These are phyloP conservation scores for Popillia japonica DNA, from an alignment of 1,140 invertebrate species.

Conservation along the genomic window DNA sequence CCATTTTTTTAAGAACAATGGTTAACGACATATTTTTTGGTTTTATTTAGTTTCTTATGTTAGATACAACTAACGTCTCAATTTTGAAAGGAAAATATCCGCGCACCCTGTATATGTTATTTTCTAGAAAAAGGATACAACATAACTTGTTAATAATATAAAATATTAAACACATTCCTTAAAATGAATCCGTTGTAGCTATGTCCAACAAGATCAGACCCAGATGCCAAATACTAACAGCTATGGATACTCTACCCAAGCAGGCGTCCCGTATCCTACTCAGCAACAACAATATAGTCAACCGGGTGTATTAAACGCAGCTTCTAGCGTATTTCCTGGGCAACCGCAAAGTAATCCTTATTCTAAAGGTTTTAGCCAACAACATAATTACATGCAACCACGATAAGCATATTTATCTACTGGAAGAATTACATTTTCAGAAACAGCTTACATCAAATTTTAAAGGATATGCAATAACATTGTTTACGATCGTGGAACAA, in stretches of 20 bases:
- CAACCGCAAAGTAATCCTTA: slow-evolving; percentile 55
- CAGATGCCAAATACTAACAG: slow-evolving; percentile 53
- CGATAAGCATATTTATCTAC: slow-evolving; percentile 47
- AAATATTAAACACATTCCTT: not conserved
- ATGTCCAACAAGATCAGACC: slow-evolving; percentile 53
- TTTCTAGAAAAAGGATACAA: no score
- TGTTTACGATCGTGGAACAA: slow-evolving; percentile 1
- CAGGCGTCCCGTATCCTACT: slow-evolving; percentile 51
- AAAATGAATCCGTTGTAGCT: slow-evolving; percentile 45
- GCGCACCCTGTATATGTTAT: no score
- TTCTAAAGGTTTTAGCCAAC: slow-evolving; percentile 56
- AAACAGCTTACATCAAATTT: not conserved
- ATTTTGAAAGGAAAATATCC: no score
- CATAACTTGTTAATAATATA: no score
- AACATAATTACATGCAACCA: slow-evolving; percentile 55
- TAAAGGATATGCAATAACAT: slow-evolving; percentile 2
- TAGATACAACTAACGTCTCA: no score
- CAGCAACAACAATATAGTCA: slow-evolving; percentile 47
- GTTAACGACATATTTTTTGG: no score
- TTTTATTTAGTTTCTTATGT: no score
- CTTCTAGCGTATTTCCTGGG: slow-evolving; percentile 46
- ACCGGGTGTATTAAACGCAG: slow-evolving; percentile 43
- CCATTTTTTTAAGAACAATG: no score
- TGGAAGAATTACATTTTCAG: not conserved
- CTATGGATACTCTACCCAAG: slow-evolving; percentile 53